phyloP scores from a whole-genome alignment of 2,113 vertebrate genomes.

The Barnardius zonarius region DNA sequence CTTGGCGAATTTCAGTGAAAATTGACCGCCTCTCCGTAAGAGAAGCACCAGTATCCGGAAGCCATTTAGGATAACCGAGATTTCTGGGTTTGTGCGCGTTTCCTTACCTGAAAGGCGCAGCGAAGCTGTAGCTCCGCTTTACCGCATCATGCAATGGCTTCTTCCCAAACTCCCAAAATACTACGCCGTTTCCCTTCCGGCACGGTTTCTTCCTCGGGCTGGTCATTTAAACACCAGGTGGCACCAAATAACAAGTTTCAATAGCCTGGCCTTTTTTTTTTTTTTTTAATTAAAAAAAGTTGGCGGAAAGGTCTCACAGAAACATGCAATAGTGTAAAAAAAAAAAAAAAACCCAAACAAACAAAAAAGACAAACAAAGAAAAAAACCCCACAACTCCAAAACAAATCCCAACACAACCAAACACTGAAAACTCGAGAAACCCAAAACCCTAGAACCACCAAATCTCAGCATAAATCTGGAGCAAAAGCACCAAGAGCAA shows the following conservation, averaged over 20 bases:
- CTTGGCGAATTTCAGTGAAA: background rate
- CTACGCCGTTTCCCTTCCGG: fast-evolving
- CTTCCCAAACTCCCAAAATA: fast-evolving
- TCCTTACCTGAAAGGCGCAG: background rate
- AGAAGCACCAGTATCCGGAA: fast-evolving
- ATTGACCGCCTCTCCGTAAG: fast-evolving
- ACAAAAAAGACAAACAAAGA: background rate
- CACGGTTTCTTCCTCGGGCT: background rate
- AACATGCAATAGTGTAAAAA: background rate
- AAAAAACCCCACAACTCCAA: background rate
- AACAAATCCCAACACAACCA: background rate
- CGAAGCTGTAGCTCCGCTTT: background rate
- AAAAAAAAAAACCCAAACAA: background rate
- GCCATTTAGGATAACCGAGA: fast-evolving
- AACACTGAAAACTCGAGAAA: background rate
- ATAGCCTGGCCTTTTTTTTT: fast-evolving
- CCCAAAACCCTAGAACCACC: background rate
- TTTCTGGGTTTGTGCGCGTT: fast-evolving
- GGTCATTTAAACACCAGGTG: conserved; percentile 54
- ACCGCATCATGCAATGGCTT: fast-evolving
- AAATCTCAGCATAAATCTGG: background rate
- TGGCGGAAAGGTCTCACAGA: background rate
- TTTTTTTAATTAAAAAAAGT: background rate
- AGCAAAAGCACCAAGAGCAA: background rate
- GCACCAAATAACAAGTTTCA: conserved; percentile 60